Percentiles rank a stretch among this genome's conserved stretches.
phyloP scores from a whole-genome alignment of 30 jellyfish, hydroid and myxozoan species.

The Cassiopea xamachana region DNA sequence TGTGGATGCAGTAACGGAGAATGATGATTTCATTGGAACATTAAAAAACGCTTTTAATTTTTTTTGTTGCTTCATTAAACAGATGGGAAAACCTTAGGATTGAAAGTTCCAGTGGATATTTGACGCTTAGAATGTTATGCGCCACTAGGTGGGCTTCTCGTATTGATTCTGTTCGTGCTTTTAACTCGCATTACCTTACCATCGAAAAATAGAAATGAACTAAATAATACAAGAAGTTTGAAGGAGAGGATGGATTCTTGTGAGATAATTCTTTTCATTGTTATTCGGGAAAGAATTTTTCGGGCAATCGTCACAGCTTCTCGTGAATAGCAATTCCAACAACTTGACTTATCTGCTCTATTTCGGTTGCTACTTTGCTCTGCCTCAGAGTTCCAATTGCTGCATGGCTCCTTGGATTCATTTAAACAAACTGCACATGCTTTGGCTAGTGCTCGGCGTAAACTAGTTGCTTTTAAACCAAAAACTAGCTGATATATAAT shows the following conservation, averaged over 20 bases:
- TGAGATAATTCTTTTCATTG: slow-evolving; percentile 39
- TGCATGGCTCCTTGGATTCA: slow-evolving; percentile 26
- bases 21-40: slow-evolving; percentile 41
- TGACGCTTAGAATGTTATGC: slow-evolving; percentile 34
- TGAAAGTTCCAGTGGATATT: slow-evolving; percentile 28
- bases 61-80: slow-evolving; percentile 17
- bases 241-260: slow-evolving; percentile 9
- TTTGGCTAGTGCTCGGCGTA: slow-evolving; percentile 36
- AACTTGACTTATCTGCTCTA: slow-evolving; percentile 1
- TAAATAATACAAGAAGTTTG: slow-evolving; percentile 25
- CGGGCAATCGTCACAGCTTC: slow-evolving; percentile 20
- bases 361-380: slow-evolving; percentile 29
- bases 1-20: slow-evolving; percentile 48
- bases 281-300: slow-evolving; percentile 41
- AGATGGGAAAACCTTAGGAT: slow-evolving; percentile 41
- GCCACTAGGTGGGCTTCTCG: slow-evolving; percentile 46
- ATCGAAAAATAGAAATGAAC: slow-evolving; percentile 5
- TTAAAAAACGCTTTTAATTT: slow-evolving; percentile 12
- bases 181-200: slow-evolving; percentile 42
- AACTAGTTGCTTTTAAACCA: slow-evolving; percentile 42
- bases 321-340: slow-evolving; percentile 24
- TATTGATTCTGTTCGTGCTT: slow-evolving; percentile 60
- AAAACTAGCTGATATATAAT: slow-evolving; percentile 4
- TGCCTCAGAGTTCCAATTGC: slow-evolving; percentile 12
- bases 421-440: slow-evolving; percentile 39